Conservation (phyloP, 2,113 vertebrate genomes). For the Petromus typicus region DNA sequence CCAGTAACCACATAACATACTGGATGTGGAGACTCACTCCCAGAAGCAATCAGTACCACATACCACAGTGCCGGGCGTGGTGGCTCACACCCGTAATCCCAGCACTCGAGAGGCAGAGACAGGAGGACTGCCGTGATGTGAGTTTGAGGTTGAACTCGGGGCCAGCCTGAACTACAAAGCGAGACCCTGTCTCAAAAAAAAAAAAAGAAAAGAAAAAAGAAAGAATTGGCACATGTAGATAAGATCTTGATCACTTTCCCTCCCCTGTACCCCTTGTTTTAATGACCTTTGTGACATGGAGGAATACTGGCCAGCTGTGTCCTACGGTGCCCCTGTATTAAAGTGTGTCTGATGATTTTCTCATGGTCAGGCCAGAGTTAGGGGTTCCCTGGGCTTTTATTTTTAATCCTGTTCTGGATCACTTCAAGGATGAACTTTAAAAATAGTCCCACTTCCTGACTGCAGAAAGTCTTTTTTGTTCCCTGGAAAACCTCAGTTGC, state of each 20-base stretch:
- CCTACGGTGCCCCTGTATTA: background rate
- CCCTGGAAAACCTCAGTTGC: constrained; percentile 21
- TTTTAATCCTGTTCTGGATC: background rate
- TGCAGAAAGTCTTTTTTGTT: constrained; percentile 23
- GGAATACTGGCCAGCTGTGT: background rate
- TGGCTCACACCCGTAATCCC: too few relatives aligned
- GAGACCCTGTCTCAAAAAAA: too few relatives aligned
- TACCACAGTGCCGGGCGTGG: too few relatives aligned
- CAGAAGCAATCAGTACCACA: too few relatives aligned
- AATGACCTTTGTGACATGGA: background rate
- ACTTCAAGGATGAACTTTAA: background rate
- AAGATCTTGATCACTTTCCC: background rate
- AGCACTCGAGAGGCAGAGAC: too few relatives aligned
- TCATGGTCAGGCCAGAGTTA: background rate
- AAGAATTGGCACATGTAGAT: too few relatives aligned
- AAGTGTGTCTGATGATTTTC: background rate
- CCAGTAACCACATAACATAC: too few relatives aligned
- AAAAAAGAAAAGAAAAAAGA: too few relatives aligned
- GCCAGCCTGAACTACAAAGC: too few relatives aligned
- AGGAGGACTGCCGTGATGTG: too few relatives aligned
- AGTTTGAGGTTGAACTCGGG: too few relatives aligned
- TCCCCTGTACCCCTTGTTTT: background rate
- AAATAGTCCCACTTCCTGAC: background rate
- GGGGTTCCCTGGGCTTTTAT: background rate
- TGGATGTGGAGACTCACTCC: too few relatives aligned